Evolutionary conservation across 2,797 vertebrate species (phyloP), one percentile per base, ranked within the genome.

Genomic region (Syngnathus rostellatus): DNA sequence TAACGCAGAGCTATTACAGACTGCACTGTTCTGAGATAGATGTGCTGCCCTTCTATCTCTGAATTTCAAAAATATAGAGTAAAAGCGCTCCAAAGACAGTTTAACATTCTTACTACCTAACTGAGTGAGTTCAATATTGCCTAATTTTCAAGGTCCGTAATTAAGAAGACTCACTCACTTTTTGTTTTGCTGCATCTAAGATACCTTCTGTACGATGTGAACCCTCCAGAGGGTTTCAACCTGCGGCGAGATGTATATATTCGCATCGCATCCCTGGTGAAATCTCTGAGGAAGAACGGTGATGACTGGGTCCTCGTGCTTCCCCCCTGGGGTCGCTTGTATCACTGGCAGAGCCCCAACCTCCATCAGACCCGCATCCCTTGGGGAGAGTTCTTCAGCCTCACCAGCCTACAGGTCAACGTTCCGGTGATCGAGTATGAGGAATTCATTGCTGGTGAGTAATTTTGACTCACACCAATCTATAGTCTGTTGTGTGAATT

Each of bases 181-280:
- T 11, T 23, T 21, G 58, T 61, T 61, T n/a, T 40, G 19, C 8
- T 12, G 61, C 17, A 66, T 21, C 39, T 31, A 76, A 99, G 96
- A 48, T 99, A 98, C 67, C 90, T 99, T 57, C 79, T 99, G 68
- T 99, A 99, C 0, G 96, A 99, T 0, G 95, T 99, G 61, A 99
- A 99, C 66, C 96, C 96, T 9, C 94, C 95, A 0, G 95, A 99
- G 81, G 97, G 96, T 51, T 99, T 99, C 79, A 99, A 99, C 82
- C 91, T 99, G 57, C 92, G 97, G 16, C 87, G 97, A 76, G 97
- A 99, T 57, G 97, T 99, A 11, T 98, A 94, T 9, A 81, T 99
- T 75, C 94, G 96, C 14, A 79, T 98, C 62, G 95, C 94, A 7
- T 94, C 94, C 8, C 87, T 99, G 70, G 77, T 98, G 21, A 97